These are phyloP conservation scores for Cepaea nemoralis DNA, from an alignment of 1,140 invertebrate genomes.

Conservation along the genomic window DNA sequence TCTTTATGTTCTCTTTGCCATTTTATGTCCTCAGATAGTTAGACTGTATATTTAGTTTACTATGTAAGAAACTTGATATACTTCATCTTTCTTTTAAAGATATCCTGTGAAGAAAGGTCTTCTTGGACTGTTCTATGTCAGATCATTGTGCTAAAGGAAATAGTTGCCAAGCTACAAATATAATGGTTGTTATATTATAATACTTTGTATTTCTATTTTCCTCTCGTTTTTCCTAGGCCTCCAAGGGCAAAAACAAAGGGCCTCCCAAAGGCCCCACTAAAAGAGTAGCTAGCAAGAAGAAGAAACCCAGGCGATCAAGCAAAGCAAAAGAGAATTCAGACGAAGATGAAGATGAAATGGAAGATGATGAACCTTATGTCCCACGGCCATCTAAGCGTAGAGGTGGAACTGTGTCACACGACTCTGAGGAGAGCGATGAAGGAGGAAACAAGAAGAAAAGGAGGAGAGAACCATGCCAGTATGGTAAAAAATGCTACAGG, in stretches of 20 bases:
- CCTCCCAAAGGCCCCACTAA: not conserved
- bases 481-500: conserved; percentile 71
- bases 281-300: conserved; percentile 34
- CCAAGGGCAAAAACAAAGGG: conserved; percentile 7
- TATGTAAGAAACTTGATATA: no score
- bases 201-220: not conserved
- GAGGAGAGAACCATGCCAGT: conserved; percentile 60
- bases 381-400: conserved; percentile 59
- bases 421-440: conserved; percentile 52
- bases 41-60: no score
- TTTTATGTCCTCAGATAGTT: no score
- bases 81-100: no score
- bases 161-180: no score
- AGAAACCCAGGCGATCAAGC: conserved; percentile 43
- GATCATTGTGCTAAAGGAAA: no score
- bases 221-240: not conserved
- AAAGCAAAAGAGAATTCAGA: conserved; percentile 45
- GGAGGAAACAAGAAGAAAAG: conserved; percentile 48
- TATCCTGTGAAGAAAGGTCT: no score
- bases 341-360: conserved; percentile 54
- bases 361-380: conserved; percentile 62
- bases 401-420: conserved; percentile 41
- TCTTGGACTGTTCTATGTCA: no score
- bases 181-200: no score
- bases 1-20: no score